Evolutionary conservation across 2,888 invertebrate species (phyloP).

Genomic region (Trichopoda pennipes): DNA sequence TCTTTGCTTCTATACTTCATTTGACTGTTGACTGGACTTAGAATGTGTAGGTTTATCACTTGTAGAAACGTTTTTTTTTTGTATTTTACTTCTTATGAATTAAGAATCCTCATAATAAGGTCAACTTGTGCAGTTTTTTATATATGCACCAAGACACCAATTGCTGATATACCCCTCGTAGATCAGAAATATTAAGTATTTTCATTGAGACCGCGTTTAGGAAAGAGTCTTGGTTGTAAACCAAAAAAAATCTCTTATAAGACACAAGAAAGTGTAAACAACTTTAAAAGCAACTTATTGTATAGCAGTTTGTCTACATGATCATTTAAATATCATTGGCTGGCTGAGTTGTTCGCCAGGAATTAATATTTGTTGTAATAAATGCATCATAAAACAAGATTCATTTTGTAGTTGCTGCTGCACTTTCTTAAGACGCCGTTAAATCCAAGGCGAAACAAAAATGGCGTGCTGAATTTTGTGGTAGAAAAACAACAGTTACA

Average conservation of each 20-base stretch:
- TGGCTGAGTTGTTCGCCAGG: conserved; percentile 15
- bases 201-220: not conserved
- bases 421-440: not conserved
- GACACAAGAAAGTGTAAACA: conserved; percentile 14
- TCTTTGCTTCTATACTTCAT: too few species aligned
- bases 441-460: conserved; percentile 16
- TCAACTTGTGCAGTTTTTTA: too few species aligned
- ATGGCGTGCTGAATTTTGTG: conserved; percentile 30
- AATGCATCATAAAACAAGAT: conserved; percentile 29
- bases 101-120: too few species aligned
- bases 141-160: too few species aligned
- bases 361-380: not conserved
- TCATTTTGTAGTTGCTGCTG: conserved; percentile 1
- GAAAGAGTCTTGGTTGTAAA: not conserved
- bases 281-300: conserved; percentile 18
- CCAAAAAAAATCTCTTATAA: not conserved
- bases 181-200: too few species aligned
- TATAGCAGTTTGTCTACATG: conserved; percentile 17
- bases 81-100: too few species aligned
- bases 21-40: too few species aligned
- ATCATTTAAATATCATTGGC: conserved; percentile 23
- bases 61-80: too few species aligned
- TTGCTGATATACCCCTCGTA: too few species aligned
- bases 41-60: too few species aligned
- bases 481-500: conserved; percentile 14